Conservation (phyloP, 2,888 invertebrate genomes). For the Galeruca laticollis region DNA sequence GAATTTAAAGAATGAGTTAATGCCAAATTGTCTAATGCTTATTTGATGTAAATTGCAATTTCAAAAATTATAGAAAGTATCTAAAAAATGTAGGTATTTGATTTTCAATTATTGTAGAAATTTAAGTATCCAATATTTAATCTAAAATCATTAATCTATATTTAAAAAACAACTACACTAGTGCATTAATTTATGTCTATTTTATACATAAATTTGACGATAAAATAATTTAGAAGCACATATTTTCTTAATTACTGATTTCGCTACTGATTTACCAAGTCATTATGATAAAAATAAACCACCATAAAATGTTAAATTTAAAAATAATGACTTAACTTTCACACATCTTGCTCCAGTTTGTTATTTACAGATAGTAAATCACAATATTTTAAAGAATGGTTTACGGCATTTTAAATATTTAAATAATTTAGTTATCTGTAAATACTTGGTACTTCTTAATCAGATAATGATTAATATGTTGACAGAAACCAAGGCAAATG, state of each 20-base stretch:
- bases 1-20: too few species aligned
- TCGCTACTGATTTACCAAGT: neutral
- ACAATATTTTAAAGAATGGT: neutral
- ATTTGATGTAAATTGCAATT: too few species aligned
- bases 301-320: constrained; percentile 4
- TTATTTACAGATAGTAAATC: constrained; percentile 8
- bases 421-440: constrained; percentile 5
- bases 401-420: constrained; percentile 1
- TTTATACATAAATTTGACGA: neutral
- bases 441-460: neutral
- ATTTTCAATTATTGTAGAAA: too few species aligned
- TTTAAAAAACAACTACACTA: too few species aligned
- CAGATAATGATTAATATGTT: neutral
- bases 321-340: neutral
- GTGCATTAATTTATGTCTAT: neutral
- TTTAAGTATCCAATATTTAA: too few species aligned
- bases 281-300: constrained; percentile 3
- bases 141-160: too few species aligned
- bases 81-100: too few species aligned
- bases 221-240: neutral
- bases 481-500: neutral
- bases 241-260: neutral
- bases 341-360: constrained; percentile 1
- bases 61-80: too few species aligned
- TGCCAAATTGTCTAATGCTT: too few species aligned